These are phyloP conservation scores for Hydrolagus colliei DNA, from an alignment of 2,797 vertebrate genomes.

Conservation along the genomic window DNA sequence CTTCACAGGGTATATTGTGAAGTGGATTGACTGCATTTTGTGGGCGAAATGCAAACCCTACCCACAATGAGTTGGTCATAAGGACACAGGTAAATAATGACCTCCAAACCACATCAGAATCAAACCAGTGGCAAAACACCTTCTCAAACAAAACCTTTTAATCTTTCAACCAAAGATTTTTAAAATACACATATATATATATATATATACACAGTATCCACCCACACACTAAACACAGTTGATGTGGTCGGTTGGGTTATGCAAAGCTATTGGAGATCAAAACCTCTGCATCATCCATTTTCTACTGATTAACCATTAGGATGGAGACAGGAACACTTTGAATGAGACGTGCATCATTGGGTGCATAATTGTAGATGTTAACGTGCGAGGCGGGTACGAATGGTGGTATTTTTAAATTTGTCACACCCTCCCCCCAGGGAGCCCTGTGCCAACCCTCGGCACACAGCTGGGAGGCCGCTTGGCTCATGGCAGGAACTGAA, in stretches of 20 bases:
- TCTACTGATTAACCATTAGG: conserved; percentile 16
- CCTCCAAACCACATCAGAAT: not conserved
- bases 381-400: not conserved
- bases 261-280: not conserved
- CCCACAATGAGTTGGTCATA: not conserved
- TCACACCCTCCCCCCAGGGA: not conserved
- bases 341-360: not conserved
- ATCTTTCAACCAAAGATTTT: conserved; percentile 3
- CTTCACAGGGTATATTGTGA: too few relatives aligned
- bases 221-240: not conserved
- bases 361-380: not conserved
- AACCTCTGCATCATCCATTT: not conserved
- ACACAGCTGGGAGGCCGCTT: not conserved
- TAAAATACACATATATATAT: too few relatives aligned
- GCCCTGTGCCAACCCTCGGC: not conserved
- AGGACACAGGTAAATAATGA: conserved; percentile 17
- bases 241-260: not conserved
- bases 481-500: not conserved
- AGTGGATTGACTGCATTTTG: too few relatives aligned
- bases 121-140: not conserved
- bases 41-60: not conserved
- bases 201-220: too few relatives aligned
- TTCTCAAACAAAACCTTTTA: not conserved
- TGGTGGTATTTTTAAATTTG: too few relatives aligned
- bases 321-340: not conserved